Conservation (phyloP, 2,113 vertebrate species). For the Pedetes capensis region DNA sequence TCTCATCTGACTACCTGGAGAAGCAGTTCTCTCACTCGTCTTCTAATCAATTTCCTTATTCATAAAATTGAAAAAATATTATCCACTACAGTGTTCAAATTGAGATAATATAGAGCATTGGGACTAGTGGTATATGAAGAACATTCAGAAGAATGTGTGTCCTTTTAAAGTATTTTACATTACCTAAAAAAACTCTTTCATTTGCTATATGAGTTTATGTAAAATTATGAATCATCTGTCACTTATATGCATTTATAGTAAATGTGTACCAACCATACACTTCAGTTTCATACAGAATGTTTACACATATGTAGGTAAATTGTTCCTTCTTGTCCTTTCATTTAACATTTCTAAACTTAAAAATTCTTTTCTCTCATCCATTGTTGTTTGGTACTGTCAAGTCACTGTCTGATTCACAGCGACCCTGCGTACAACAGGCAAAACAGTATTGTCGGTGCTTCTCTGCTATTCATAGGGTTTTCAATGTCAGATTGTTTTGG, state of each 20-base stretch:
- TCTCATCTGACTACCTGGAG: not conserved
- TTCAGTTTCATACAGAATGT: not conserved
- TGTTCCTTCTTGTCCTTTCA: not conserved
- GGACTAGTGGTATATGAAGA: not conserved
- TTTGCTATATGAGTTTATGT: not conserved
- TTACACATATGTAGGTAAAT: not conserved
- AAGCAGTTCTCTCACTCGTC: not conserved
- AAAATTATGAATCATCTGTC: not conserved
- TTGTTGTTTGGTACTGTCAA: no score
- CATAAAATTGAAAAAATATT: not conserved
- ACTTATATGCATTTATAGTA: not conserved
- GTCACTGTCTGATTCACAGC: no score
- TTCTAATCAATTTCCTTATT: not conserved
- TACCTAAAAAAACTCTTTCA: not conserved
- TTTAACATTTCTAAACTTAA: not conserved
- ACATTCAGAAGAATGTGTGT: not conserved
- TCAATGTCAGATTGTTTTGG: no score
- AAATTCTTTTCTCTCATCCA: not conserved
- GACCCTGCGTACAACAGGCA: no score
- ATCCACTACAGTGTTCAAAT: not conserved
- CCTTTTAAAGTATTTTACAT: not conserved
- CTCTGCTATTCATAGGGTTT: no score
- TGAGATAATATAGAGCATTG: not conserved
- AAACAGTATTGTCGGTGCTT: no score
- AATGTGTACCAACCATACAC: not conserved